Conservation (phyloP, 1,140 invertebrate genomes). For the Aphelinus certus region DNA sequence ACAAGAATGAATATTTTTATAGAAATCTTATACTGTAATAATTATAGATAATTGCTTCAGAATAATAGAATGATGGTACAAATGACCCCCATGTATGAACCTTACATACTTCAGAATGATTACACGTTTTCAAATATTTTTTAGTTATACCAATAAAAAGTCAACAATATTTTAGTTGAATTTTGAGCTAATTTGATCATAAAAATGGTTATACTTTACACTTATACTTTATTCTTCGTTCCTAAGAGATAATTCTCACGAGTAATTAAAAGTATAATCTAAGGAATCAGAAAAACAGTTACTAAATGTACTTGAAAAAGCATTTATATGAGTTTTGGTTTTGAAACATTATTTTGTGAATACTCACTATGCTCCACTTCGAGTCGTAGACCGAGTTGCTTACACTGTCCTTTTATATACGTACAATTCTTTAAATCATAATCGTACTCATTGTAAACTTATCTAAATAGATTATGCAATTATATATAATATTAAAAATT, state of each 20-base stretch:
- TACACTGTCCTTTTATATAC: constrained; percentile 18
- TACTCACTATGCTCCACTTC: constrained; percentile 8
- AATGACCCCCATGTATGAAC: no score
- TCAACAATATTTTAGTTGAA: neutral
- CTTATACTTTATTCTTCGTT: neutral
- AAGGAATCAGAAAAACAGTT: constrained; percentile 10
- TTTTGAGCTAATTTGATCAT: constrained; percentile 6
- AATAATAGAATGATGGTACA: no score
- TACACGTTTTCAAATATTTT: neutral
- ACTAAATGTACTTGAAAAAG: constrained; percentile 19
- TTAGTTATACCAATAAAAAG: neutral
- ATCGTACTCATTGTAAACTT: constrained; percentile 35
- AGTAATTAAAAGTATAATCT: neutral
- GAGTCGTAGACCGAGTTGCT: constrained; percentile 5
- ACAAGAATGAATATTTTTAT: no score
- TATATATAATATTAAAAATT: constrained; percentile 34
- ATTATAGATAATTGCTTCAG: no score
- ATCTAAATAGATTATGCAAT: constrained; percentile 35
- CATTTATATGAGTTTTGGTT: constrained; percentile 26
- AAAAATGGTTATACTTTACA: neutral
- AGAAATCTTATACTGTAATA: no score
- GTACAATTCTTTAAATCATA: constrained; percentile 27
- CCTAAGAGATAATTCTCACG: neutral
- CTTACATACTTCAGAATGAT: no score
- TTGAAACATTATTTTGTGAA: constrained; percentile 20